Conservation (phyloP, 1,140 invertebrate species). For the Nephotettix cincticeps region DNA sequence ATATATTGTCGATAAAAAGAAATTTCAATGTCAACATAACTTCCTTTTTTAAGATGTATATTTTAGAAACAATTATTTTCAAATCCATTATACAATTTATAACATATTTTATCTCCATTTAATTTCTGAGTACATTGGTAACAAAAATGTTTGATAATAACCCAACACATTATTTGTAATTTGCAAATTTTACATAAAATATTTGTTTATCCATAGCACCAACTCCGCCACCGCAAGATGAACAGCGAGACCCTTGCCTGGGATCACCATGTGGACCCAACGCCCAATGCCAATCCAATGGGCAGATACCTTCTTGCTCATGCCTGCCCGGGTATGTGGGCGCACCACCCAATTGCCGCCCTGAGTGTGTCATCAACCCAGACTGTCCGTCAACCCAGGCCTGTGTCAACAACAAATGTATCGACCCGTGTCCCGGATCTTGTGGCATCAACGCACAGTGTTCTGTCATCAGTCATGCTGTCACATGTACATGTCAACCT, state of each 20-base stretch:
- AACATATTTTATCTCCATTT: too few species aligned
- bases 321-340: conserved; percentile 63
- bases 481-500: conserved; percentile 69
- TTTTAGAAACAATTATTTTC: too few species aligned
- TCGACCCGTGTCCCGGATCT: conserved; percentile 73
- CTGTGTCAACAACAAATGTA: conserved; percentile 73
- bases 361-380: conserved; percentile 64
- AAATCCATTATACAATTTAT: too few species aligned
- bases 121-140: too few species aligned
- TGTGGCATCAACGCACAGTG: conserved; percentile 78
- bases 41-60: too few species aligned
- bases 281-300: conserved; percentile 68
- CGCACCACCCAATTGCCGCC: conserved; percentile 59
- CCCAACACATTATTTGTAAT: too few species aligned
- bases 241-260: conserved; percentile 54
- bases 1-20: too few species aligned
- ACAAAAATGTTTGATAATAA: too few species aligned
- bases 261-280: conserved; percentile 81
- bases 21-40: too few species aligned
- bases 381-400: conserved; percentile 71
- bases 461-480: conserved; percentile 70
- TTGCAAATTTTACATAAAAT: too few species aligned
- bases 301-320: conserved; percentile 69
- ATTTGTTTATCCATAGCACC: conserved; percentile 31
- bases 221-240: conserved; percentile 36